Evolutionary conservation across 2,888 invertebrate genomes (phyloP).

Genomic region (Eristalis tenax): DNA sequence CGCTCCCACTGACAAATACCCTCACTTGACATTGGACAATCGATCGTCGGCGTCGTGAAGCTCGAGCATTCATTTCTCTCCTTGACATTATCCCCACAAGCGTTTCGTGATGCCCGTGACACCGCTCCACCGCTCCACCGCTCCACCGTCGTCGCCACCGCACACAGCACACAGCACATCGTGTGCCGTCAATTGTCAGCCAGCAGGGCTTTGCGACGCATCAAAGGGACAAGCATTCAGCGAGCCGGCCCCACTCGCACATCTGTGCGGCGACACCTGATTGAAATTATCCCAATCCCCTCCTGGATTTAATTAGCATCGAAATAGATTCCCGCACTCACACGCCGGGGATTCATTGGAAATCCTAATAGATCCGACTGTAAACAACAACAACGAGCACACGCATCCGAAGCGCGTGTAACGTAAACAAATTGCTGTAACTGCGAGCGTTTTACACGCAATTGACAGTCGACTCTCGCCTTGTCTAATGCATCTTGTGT

Average conservation of each 20-base stretch:
- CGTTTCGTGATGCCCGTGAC: slow-evolving; percentile 27
- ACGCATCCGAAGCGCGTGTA: slow-evolving; percentile 13
- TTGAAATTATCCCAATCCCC: slow-evolving; percentile 57
- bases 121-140: background rate
- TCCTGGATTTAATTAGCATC: slow-evolving; percentile 68
- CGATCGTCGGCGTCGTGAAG: slow-evolving; percentile 44
- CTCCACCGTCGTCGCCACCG: no score
- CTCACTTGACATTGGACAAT: slow-evolving; percentile 69
- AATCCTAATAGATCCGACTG: slow-evolving; percentile 60
- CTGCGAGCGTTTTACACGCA: slow-evolving; percentile 20
- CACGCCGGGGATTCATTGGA: slow-evolving; percentile 22
- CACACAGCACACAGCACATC: background rate
- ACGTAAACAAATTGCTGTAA: slow-evolving; percentile 64
- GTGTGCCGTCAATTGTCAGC: slow-evolving; percentile 59
- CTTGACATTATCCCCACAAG: slow-evolving; percentile 57
- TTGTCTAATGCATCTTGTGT: slow-evolving; percentile 35
- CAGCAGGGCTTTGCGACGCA: slow-evolving; percentile 12
- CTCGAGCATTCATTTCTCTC: slow-evolving; percentile 64
- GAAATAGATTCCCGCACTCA: slow-evolving; percentile 61
- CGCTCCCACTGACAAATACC: slow-evolving; percentile 53
- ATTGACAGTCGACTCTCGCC: slow-evolving; percentile 29
- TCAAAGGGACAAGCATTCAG: slow-evolving; percentile 61
- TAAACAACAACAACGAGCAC: slow-evolving; percentile 58
- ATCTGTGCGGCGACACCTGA: slow-evolving; percentile 63
- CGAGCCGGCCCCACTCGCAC: slow-evolving; percentile 22